Evolutionary conservation across 2,888 invertebrate species (phyloP), one percentile per base, ranked within the genome.

Genomic region (Phanerotoma sp.): DNA sequence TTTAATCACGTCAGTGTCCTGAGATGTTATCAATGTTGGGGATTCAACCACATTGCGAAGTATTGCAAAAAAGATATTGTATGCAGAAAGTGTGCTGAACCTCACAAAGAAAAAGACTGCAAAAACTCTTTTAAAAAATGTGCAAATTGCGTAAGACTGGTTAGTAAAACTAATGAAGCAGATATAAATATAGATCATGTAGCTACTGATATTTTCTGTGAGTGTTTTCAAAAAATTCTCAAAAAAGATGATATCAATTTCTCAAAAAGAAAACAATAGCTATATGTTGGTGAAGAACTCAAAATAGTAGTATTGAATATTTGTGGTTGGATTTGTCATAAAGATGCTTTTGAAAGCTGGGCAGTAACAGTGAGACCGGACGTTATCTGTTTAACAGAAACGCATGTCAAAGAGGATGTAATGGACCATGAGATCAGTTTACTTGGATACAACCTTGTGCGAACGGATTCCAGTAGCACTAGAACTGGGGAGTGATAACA

Each of bases 11-110:
- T 57, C 4, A 53, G 45, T 20, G 54, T 60, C 2, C 42, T 48
- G 10, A 37, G 49, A 40, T 60, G 60, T 35, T 62, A 44, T 13
- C 56, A 59, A 22, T 56, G 58, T 33, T 53, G 47, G 46, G 56
- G 58, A 11, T 56, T 45, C n/a, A 13, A 53, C 4, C 59, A 61
- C 30, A 51, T 48, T 11, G 60, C 57, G 9, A 58, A 57, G 32
- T 53, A 61, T 9, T 58, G 60, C 18, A 60, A 20, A 41, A 60
- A 55, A n/a, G 47, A 60, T 20, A 15, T 16, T 9, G 40, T 25
- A 4, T 62, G 58, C 35, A 9, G 50, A 4, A 56, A 53, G 44
- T 61, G 60, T 51, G 54, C 53, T 9, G 57, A 41, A 1, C 48
- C 46, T 6, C 59, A 62, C 28, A 40, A 48, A 5, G 13, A 22